Evolutionary conservation across 2,113 vertebrate genomes (phyloP).

Genomic region (Pterocles burchelli): DNA sequence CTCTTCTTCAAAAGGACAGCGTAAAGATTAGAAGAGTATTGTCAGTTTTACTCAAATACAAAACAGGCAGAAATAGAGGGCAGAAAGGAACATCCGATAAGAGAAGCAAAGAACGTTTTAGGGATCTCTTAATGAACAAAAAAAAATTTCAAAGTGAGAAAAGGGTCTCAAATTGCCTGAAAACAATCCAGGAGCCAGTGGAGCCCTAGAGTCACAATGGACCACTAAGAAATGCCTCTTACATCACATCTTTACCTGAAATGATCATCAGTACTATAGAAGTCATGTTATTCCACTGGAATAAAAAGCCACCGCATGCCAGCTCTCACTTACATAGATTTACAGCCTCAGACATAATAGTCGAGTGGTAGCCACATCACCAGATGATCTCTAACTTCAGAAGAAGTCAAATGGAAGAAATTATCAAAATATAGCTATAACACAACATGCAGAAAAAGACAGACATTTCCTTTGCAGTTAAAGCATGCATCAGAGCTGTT

Average conservation of each 20-base stretch:
- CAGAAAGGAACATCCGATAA: not conserved
- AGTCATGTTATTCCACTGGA: not conserved
- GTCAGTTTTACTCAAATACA: not conserved
- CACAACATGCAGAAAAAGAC: not conserved
- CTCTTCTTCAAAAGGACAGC: not conserved
- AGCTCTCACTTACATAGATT: not conserved
- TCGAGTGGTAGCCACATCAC: not conserved
- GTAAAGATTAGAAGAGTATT: not conserved
- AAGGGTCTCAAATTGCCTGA: not conserved
- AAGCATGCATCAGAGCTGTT: not conserved
- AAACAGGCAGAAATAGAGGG: not conserved
- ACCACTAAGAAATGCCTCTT: not conserved
- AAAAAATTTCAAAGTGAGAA: not conserved
- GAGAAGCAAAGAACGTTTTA: not conserved
- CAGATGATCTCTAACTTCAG: not conserved
- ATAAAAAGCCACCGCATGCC: not conserved
- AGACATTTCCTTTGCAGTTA: not conserved
- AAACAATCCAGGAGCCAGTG: not conserved
- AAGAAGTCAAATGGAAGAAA: not conserved
- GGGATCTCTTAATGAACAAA: not conserved
- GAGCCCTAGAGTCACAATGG: not conserved
- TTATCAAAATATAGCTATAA: not conserved
- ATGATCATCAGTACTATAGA: not conserved
- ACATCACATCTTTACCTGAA: not conserved
- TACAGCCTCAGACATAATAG: not conserved